phyloP scores from a whole-genome alignment of 2,113 vertebrate species.

The Poeciliopsis turrubarensis region DNA sequence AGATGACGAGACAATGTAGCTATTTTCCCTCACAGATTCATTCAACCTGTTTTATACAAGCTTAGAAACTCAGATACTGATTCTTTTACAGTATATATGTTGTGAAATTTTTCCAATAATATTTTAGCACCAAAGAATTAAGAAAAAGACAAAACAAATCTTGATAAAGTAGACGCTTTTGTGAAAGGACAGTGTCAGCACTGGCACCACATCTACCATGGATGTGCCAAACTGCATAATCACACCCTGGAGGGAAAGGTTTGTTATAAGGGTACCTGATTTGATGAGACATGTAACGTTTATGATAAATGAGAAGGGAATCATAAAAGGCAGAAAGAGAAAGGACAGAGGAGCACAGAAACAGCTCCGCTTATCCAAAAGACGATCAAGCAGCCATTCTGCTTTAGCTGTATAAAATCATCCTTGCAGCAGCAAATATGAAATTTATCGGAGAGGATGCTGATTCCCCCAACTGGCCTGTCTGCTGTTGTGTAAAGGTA shows the following conservation, averaged over 20 bases:
- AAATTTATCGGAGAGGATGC: constrained; percentile 22
- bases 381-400: constrained; percentile 33
- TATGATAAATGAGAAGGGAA: constrained; percentile 20
- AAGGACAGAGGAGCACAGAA: constrained; percentile 14
- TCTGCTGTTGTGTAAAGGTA: constrained; percentile 22
- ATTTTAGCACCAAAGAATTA: background rate
- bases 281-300: constrained; percentile 42
- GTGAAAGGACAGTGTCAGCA: background rate
- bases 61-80: background rate
- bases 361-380: constrained; percentile 34
- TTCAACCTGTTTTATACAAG: background rate
- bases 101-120: background rate
- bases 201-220: constrained; percentile 7
- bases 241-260: constrained; percentile 51
- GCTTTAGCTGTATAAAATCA: constrained; percentile 42
- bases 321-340: constrained; percentile 24
- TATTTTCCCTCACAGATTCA: background rate
- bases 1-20: background rate
- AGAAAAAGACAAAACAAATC: too few relatives aligned
- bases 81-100: background rate
- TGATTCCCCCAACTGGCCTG: constrained; percentile 27
- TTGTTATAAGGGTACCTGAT: constrained; percentile 53
- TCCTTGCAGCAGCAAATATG: constrained; percentile 27
- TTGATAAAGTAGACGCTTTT: background rate
- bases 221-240: constrained; percentile 30